A percentile compares a stretch with the other conserved stretches of the same genome.
Conservation (phyloP, 2,113 vertebrate species). For the Glaucidium brasilianum region DNA sequence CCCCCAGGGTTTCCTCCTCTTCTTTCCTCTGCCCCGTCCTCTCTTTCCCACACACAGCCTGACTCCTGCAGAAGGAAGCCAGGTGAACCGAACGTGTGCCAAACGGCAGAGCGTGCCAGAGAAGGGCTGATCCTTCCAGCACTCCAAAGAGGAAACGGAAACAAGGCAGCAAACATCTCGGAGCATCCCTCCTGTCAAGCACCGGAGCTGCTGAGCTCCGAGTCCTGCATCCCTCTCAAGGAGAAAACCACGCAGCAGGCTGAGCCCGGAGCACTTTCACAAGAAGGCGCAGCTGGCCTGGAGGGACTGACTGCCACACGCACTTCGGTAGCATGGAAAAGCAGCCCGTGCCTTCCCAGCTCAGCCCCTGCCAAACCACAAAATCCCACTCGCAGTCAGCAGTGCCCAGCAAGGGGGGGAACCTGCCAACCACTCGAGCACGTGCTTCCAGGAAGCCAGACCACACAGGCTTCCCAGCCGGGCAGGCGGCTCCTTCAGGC, state of each 20-base stretch:
- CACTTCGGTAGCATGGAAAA: background rate
- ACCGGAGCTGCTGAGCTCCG: fast-evolving
- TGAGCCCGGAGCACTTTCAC: background rate
- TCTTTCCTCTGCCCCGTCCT: background rate
- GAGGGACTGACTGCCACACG: fast-evolving
- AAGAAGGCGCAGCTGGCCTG: background rate
- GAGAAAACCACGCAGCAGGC: fast-evolving
- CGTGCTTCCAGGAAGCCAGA: background rate
- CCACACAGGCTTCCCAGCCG: background rate
- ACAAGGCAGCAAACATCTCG: background rate
- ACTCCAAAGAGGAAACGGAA: background rate
- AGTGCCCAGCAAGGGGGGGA: background rate
- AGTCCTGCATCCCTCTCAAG: background rate
- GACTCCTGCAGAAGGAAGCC: background rate
- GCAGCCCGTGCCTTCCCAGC: background rate
- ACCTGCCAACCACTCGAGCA: background rate
- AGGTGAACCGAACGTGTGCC: background rate
- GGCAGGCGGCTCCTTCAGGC: background rate
- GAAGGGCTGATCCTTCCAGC: background rate
- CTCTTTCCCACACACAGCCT: background rate
- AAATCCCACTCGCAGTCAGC: background rate
- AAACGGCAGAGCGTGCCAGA: background rate
- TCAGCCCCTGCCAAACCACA: background rate
- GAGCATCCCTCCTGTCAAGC: background rate
- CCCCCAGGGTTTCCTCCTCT: background rate